Percentiles rank a stretch among this genome's conserved stretches.
Conservation (phyloP, 2,888 invertebrate genomes). For the Sarcophaga subvicina region DNA sequence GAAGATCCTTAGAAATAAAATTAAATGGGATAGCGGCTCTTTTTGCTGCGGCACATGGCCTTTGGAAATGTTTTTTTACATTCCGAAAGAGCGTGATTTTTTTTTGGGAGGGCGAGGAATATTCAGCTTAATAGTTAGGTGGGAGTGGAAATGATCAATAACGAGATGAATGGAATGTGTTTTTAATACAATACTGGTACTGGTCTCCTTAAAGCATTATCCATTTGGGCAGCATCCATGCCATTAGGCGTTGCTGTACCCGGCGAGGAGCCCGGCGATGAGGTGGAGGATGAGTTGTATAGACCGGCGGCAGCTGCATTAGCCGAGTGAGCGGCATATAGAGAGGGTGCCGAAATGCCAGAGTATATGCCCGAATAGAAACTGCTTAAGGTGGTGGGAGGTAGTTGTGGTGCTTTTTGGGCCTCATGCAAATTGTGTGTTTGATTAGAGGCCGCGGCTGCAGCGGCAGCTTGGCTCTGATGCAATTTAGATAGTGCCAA, state of each 20-base stretch:
- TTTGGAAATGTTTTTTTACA: no score
- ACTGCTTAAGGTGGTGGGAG: slow-evolving; percentile 80
- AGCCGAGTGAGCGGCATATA: slow-evolving; percentile 81
- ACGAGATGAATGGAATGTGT: neutral
- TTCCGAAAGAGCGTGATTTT: no score
- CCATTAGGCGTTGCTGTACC: slow-evolving; percentile 80
- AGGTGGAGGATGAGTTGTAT: slow-evolving; percentile 81
- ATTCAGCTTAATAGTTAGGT: neutral
- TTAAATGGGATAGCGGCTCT: no score
- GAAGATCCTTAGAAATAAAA: no score
- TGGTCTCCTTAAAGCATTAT: slow-evolving; percentile 80
- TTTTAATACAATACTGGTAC: slow-evolving; percentile 81
- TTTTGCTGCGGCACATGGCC: no score
- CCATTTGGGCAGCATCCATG: slow-evolving; percentile 79
- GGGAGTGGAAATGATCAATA: neutral
- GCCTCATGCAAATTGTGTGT: slow-evolving; percentile 78
- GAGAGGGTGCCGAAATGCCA: slow-evolving; percentile 80
- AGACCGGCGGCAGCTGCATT: slow-evolving; percentile 80
- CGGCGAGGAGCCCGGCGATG: slow-evolving; percentile 81
- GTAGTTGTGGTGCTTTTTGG: slow-evolving; percentile 80
- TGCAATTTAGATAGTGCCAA: slow-evolving; percentile 81
- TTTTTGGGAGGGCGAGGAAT: no score
- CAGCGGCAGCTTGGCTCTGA: slow-evolving; percentile 79
- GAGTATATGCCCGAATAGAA: slow-evolving; percentile 82
- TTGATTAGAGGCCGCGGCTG: slow-evolving; percentile 79